phyloP scores from a whole-genome alignment of 2,888 invertebrate genomes.

The Antheraea yamamai region DNA sequence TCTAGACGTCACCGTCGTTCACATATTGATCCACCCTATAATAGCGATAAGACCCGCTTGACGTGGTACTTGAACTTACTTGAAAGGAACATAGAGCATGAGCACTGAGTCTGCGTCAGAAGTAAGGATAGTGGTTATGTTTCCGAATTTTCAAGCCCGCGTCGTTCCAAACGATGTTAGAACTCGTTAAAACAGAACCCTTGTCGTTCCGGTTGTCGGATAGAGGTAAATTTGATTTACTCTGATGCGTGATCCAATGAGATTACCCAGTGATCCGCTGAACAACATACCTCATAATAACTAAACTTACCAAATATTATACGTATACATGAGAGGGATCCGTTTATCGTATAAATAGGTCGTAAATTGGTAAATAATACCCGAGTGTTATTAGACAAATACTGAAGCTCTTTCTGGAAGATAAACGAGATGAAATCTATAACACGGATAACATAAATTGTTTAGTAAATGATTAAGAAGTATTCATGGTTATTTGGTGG shows the following conservation, averaged over 20 bases:
- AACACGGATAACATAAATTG: neutral
- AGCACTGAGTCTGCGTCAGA: neutral
- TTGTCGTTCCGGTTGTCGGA: neutral
- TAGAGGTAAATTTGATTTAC: neutral
- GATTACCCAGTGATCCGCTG: neutral
- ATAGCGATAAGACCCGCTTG: no score
- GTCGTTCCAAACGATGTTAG: neutral
- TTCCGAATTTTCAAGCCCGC: neutral
- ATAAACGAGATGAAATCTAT: neutral
- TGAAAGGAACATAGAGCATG: neutral
- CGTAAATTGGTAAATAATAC: neutral
- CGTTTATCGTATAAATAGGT: neutral
- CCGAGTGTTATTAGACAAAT: neutral
- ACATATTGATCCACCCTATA: no score
- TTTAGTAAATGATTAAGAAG: no score
- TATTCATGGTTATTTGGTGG: no score
- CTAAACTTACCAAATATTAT: neutral
- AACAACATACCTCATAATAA: neutral
- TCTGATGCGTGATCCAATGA: neutral
- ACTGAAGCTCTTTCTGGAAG: neutral
- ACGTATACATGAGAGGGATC: neutral
- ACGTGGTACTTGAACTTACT: no score
- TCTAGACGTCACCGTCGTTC: no score
- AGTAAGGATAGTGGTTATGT: neutral
- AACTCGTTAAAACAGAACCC: neutral